Base-by-base conservation (phyloP, 64 coral and sea anemone species). In the Montipora sp. region DNA sequence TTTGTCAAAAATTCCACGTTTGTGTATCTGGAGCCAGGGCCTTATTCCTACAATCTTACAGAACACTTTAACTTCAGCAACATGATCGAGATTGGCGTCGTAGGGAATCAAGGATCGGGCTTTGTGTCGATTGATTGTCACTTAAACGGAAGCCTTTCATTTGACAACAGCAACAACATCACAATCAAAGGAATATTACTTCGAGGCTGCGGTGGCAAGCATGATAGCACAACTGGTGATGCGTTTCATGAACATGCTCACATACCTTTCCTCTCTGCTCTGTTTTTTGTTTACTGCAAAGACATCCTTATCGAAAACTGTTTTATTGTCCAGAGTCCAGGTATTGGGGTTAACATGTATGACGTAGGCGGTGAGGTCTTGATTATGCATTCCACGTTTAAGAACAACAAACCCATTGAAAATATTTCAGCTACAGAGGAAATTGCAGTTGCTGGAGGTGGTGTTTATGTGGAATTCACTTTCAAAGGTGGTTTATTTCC, bases 381-480 rank as follows among this genome's bases (percentile, higher is more conserved):
- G 45, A 55, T 93, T 22, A 16, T 36, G 22, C 51, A 81, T 66
- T 93, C 83, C 15, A 7, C 11, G 46, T 88, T 93, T 80, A 46
- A 55, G 22, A 67, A 27, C 57, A 92, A 77, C 51, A 3, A 21
- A 48, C 71, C 18, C 13, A 55, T 43, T 11, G 12, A 13, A 3
- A 50, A 13, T 16, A n/a, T 23, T 5, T 53, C 10, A 13, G 20
- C 10, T 10, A 53, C 16, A n/a, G 23, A 63, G 3, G 14, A 80
- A 16, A 8, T 59, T 43, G 57, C 77, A 46, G 13, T 75, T 43
- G 83, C 91, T 27, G 91, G 91, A 15, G 91, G 91, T 24, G 91
- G 91, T 5, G 9, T 93, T 87, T 93, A 88, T 69, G 20, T 93
- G 75, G 91, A 93, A 65, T 88, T 87, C 16, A 93, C 91, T 5